Evolutionary conservation across 1,140 invertebrate species (phyloP), one percentile per base, ranked within the genome.

Genomic region (Drosophila willistoni): DNA sequence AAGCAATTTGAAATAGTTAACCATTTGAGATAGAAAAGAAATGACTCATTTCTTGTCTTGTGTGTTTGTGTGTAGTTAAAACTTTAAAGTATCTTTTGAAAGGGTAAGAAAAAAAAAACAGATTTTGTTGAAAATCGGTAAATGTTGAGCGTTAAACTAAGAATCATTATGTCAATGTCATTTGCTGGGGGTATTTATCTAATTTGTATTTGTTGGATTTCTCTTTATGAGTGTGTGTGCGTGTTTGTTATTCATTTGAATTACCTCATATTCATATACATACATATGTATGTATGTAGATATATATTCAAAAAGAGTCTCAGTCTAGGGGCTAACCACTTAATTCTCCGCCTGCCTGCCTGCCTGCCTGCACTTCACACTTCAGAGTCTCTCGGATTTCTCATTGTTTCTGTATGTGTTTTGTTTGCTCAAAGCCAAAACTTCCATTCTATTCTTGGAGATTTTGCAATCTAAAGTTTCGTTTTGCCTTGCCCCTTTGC

Each of bases 121-220:
- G 6, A 0, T 29, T 56, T 73, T 77, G 74, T 74, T 67, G 71
- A 77, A 77, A 77, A 68, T 77, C 75, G 9, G 42, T 51, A 67
- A 76, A 71, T 65, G 71, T 68, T 77, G 73, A 78, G 71, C 75
- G 67, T 80, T 71, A 78, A 78, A 79, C 73, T 71, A 75, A 87
- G 83, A 87, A 87, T 83, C 83, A 87, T 87, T 87, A 87, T 87
- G 84, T 87, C 83, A 87, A 89, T 89, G 83, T 89, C 79, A 80
- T 62, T 47, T 70, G 51, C 51, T 68, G 57, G 51, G 36, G 44
- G 42, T 55, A 67, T 77, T 74, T 75, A 73, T 77, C 79, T 78
- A 81, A 81, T 81, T 81, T 81, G 78, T 51, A 51, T 51, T 51
- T 51, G 44, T 51, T 51, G 44, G 44, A 51, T 51, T 51, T 51